Base-by-base conservation (phyloP, 92 coral and sea anemone species). In the Paramuricea clavata region DNA sequence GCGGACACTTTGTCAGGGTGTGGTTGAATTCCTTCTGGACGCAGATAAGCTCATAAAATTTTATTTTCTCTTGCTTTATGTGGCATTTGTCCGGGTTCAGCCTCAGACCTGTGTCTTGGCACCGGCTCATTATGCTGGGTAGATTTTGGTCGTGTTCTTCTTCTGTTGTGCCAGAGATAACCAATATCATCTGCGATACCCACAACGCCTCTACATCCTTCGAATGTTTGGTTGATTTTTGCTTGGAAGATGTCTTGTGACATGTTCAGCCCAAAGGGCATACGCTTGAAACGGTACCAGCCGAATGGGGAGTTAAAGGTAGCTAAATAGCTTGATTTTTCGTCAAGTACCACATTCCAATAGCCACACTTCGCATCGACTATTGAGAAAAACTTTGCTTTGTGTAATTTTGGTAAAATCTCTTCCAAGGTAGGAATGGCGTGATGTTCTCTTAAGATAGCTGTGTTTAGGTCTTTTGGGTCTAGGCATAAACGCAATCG, bases 181-280 rank as follows among this genome's bases (percentile, higher is more conserved):
- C n/a, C 68, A 26, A 88, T 88, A 90, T 92, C 92, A 25, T 92
- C 93, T 11, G 91, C 90, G 21, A 92, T 92, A 8, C 91, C 90
- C 2, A 71, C 72, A n/a, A 85, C 78, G 12, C 87, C 87, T 34
- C 49, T 52, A 12, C 87, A 70, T 7, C 81, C 87, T 83, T 83
- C 81, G 50, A 83, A 83, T 3, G 87, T 83, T 33, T 70, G 87
- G 70, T 83, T 81, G 42, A 82, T 82, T 34, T 68, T 82, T 27
- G 86, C 64, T 57, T 82, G 86, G 28, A 82, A 82, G 21, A 82
- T 36, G 69, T 83, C 80, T 71, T 83, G 87, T 3, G 87, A 68
- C 81, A 83, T 83, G 33, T 83, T 83, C 35, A 72, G 69, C 25
- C 87, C 87, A 69, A 83, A 83, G 12, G 81, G 81, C 87, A 83